Evolutionary conservation across 2,888 invertebrate species (phyloP), one percentile per base, ranked within the genome.

Genomic region (Sarcophaga carnaria): DNA sequence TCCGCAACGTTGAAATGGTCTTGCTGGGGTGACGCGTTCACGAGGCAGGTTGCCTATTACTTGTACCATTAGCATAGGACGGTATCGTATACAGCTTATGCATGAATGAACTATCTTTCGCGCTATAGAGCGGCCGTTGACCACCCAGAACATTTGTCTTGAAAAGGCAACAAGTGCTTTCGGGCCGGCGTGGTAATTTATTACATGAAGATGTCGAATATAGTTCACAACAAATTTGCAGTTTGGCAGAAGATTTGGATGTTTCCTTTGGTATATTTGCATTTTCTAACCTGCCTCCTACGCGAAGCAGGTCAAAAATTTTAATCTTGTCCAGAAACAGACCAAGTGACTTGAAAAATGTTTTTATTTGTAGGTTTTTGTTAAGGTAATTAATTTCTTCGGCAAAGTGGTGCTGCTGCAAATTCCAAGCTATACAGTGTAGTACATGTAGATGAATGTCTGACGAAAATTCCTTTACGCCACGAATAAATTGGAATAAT

Each of bases 221-320:
- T 67, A 80, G 17, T 64, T n/a, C 22, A 70, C 11, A 3, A 81
- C 71, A 74, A 84, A 82, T 27, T 71, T 69, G 22, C 4, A 47
- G 4, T 47, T 47, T 8, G 47, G 12, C 47, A 47, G 12, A 8
- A 47, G 12, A 47, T 3, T 47, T 11, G 47, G 47, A 12, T 47
- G 47, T 47, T 80, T 86, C 22, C 12, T 80, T 20, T 4, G 71
- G 17, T 14, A 85, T 49, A 10, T 80, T 37, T 4, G 47, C 47
- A 3, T 47, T 47, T 47, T 82, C 80, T 1, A 88, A 25, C 11
- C 83, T 76, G 17, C 76, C 84, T 45, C 86, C 88, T 22, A 86
- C 86, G 59, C 47, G 47, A 47, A 47, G 47, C 47, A 47, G 12
- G 8, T 47, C 47, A 47, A 47, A 47, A 8, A 3, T 47, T 47